Evolutionary conservation across 2,888 invertebrate species (phyloP).

Genomic region (Diachrysia chrysitis): DNA sequence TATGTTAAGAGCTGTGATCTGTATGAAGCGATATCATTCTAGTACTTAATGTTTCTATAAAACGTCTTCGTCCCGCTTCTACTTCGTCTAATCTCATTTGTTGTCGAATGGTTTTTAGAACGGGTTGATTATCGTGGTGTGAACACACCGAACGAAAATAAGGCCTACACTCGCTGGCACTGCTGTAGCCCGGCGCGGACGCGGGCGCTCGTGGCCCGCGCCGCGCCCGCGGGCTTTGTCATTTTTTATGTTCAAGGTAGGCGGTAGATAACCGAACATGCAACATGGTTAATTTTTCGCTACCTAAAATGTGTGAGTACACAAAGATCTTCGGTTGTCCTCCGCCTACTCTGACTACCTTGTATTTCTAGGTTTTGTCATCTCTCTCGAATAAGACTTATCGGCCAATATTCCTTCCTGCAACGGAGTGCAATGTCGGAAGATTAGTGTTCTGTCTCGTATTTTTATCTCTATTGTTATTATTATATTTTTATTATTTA

Average conservation of each 20-base stretch:
- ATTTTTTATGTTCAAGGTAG: constrained; percentile 31
- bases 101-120: constrained; percentile 7
- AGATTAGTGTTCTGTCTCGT: constrained; percentile 58
- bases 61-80: constrained; percentile 12
- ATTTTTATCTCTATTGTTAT: constrained; percentile 56
- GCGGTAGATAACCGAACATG: constrained; percentile 10
- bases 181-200: constrained; percentile 25
- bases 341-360: constrained; percentile 25
- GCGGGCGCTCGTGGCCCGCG: constrained; percentile 12
- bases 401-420: constrained; percentile 61
- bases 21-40: constrained; percentile 29
- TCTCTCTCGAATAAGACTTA: constrained; percentile 62
- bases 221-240: constrained; percentile 15
- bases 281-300: too few relatives aligned
- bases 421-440: constrained; percentile 64
- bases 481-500: constrained; percentile 59
- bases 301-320: background rate
- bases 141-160: constrained; percentile 43
- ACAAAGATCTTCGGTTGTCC: background rate
- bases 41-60: constrained; percentile 42
- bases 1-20: constrained; percentile 35
- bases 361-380: constrained; percentile 53
- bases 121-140: constrained; percentile 38
- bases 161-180: constrained; percentile 61
- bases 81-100: constrained; percentile 20